A percentile compares a stretch with the other conserved stretches of the same genome.
These are phyloP conservation scores for Morus bassanus DNA, from an alignment of 2,797 vertebrate genomes.

Conservation along the genomic window DNA sequence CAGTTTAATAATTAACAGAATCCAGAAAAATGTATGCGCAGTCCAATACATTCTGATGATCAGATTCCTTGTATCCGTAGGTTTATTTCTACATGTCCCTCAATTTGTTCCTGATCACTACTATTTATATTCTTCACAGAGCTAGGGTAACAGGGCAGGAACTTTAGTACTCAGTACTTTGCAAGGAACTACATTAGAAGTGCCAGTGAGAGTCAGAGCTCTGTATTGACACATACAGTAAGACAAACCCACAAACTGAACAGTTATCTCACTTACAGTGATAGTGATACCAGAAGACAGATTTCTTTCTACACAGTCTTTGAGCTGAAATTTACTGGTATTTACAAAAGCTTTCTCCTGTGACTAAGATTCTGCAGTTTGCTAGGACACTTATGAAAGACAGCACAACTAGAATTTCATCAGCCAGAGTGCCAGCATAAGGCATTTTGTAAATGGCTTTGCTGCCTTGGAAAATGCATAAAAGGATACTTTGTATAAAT, in stretches of 20 bases:
- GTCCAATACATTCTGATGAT: rapidly evolving
- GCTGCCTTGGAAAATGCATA: neutral
- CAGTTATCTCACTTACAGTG: neutral
- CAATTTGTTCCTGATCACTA: neutral
- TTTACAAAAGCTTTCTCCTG: neutral
- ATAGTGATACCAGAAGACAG: neutral
- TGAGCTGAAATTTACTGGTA: neutral
- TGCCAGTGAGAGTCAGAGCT: neutral
- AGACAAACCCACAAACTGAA: neutral
- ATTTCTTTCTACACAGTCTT: neutral
- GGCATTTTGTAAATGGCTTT: neutral
- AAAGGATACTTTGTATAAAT: neutral
- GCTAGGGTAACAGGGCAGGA: neutral
- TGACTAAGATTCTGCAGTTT: neutral
- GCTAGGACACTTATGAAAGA: neutral
- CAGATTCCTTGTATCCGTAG: neutral
- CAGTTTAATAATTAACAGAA: neutral
- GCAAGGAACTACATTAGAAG: neutral
- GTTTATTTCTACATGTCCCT: neutral
- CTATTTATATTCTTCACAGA: neutral
- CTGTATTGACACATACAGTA: neutral
- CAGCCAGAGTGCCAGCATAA: neutral
- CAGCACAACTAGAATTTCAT: neutral
- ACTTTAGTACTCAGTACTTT: neutral
- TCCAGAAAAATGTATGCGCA: neutral